phyloP scores from a whole-genome alignment of 2,888 invertebrate genomes.

The Eledona agricola region DNA sequence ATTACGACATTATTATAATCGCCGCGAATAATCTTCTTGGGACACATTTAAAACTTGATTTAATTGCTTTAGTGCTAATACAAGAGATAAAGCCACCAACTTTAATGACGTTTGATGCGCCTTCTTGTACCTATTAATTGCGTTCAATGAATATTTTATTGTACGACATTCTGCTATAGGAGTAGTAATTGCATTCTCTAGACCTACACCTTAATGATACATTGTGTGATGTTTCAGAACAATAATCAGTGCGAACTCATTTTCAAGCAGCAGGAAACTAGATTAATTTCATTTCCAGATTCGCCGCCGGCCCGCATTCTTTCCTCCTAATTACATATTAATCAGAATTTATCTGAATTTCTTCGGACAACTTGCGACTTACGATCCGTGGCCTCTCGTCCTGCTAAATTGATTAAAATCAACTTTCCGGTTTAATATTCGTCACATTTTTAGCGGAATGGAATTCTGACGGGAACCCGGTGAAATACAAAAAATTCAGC shows the following conservation, averaged over 20 bases:
- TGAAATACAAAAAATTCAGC: constrained; percentile 14
- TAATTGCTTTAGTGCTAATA: constrained; percentile 36
- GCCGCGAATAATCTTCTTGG: constrained; percentile 30
- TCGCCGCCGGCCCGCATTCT: constrained; percentile 8
- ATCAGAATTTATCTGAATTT: constrained; percentile 23
- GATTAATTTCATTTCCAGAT: constrained; percentile 11
- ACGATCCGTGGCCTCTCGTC: no score
- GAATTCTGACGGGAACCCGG: constrained; percentile 9
- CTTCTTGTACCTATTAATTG: constrained; percentile 35
- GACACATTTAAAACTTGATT: constrained; percentile 36
- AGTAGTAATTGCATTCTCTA: constrained; percentile 17
- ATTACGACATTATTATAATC: constrained; percentile 29
- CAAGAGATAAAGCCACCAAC: constrained; percentile 34
- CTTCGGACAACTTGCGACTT: no score
- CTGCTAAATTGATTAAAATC: constrained; percentile 18
- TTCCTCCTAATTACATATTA: constrained; percentile 14
- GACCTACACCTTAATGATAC: constrained; percentile 23
- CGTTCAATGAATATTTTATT: constrained; percentile 37
- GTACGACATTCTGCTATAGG: constrained; percentile 18
- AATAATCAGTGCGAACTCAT: constrained; percentile 8
- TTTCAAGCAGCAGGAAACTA: constrained; percentile 23
- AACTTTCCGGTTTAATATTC: constrained; percentile 15
- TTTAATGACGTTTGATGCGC: constrained; percentile 32
- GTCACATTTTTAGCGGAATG: constrained; percentile 21
- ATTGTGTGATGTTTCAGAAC: constrained; percentile 11